Evolutionary conservation across 2,113 vertebrate species (phyloP), one percentile per base, ranked within the genome.

Genomic region (Bubo blakistoni): DNA sequence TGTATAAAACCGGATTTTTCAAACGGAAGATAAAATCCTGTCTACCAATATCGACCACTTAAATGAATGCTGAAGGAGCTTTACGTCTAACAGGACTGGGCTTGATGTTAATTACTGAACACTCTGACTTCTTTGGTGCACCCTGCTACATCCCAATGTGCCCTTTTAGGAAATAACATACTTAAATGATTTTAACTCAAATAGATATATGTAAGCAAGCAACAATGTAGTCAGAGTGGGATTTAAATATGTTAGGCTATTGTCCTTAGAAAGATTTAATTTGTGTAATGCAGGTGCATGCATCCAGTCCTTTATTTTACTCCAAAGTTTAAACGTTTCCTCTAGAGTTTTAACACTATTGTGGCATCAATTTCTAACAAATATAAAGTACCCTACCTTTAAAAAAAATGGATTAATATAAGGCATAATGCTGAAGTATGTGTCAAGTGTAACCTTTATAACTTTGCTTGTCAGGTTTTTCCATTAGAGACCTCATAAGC

Each of bases 401-500:
- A 98, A 98, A 98, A 98, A 98, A 98, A 98, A 98, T 98, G 97
- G 98, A 98, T 97, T 99, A 99, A 99, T 99, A 98, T 98, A 97
- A 98, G 96, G 96, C 97, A 98, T 98, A 99, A 98, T 98, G 98
- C 98, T 98, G 98, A 99, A 98, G 98, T 98, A 98, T 98, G 98
- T 98, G 98, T 99, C 99, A 99, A 99, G 98, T 98, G 98, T 99
- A 99, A 99, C 99, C 99, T 99, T 99, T 99, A 99, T 99, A 99
- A 99, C 99, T 98, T 98, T 98, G 97, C 98, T 98, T 99, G 99
- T 99, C 99, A 98, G 98, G 98, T 98, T 98, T 98, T 98, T 98
- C 98, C 98, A 99, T 99, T 99, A 99, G 98, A 98, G 98, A 99
- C 98, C 98, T 99, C 98, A 99, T 99, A 99, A 99, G 98, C 98